Evolutionary conservation across 2,113 vertebrate species (phyloP), one percentile per base, ranked within the genome.

Genomic region (Miniopterus natalensis): DNA sequence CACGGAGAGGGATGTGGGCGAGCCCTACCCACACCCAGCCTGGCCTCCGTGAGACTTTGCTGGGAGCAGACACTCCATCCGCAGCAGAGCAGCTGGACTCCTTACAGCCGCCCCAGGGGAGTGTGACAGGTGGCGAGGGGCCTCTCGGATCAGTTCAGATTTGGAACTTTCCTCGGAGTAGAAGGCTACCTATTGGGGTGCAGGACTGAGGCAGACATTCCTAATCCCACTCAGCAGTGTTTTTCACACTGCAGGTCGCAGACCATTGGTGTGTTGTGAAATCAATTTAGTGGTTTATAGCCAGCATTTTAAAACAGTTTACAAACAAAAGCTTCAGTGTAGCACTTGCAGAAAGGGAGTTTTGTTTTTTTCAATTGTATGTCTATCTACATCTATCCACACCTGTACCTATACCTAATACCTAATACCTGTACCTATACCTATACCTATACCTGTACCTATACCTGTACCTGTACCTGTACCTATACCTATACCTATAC

Each of bases 221-320:
- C 5, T 23, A 6, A 0, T 40, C 66, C 79, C 47, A 2, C 29
- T 27, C 74, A 14, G 27, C 5, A 14, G 47, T 0, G 29, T 12
- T 66, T 70, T 31, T 27, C 47, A 31, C 8, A 2, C 74, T 5
- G 29, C 6, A 2, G 29, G 49, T 40, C 0, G 2, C 40, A 79
- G 23, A 89, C 90, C 87, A 63, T 96, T 89, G 93, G 92, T 92
- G 92, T 71, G 80, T 57, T 95, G 90, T 88, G 94, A 95, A 87
- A 90, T 95, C 96, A 95, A 25, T 57, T 77, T 74, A 89, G 92
- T 92, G 92, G 65, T 90, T 95, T 63, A 31, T 31, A 88, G 80
- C 71, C 75, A 88, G 88, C 84, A 27, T n/a, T 93, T 84, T 59
- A 42, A 74, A 87, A 55, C 17, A n/a, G 61, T 23, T 51, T n/a